A percentile compares a stretch with the other conserved stretches of the same genome.
These are phyloP conservation scores for Aegithalos caudatus DNA, from an alignment of 2,113 vertebrate genomes.

Conservation along the genomic window DNA sequence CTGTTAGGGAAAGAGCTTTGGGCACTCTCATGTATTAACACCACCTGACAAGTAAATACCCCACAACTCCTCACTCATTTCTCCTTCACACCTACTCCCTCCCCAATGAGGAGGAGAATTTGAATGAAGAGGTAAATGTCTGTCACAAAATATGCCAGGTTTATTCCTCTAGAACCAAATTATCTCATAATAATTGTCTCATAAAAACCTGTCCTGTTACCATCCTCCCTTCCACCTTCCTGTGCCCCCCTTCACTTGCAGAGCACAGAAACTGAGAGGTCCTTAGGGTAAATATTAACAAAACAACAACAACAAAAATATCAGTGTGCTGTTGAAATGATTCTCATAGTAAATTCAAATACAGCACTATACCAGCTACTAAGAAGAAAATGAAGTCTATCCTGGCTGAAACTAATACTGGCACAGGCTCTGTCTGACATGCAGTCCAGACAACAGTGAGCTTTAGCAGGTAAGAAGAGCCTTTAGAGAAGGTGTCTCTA, in stretches of 20 bases:
- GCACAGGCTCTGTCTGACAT: neutral
- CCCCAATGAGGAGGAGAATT: fast-evolving
- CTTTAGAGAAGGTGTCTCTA: neutral
- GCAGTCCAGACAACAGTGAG: neutral
- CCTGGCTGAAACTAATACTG: neutral
- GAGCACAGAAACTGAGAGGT: fast-evolving
- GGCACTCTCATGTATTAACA: no score
- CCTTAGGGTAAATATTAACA: neutral
- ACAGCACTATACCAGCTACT: neutral
- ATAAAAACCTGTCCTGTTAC: no score
- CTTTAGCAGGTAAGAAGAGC: neutral
- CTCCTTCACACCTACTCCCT: neutral
- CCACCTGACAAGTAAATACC: neutral
- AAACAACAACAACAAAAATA: neutral
- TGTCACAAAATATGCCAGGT: no score
- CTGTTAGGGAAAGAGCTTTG: neutral
- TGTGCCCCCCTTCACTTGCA: neutral
- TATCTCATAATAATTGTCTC: no score
- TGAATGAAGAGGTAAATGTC: neutral
- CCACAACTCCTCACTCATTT: neutral
- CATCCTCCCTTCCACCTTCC: neutral
- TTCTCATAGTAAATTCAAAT: neutral
- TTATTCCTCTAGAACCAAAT: no score
- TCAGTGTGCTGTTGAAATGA: neutral
- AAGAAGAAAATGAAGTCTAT: neutral